Base-by-base conservation (phyloP, 92 coral and sea anemone species). In the Ricordea florida region DNA sequence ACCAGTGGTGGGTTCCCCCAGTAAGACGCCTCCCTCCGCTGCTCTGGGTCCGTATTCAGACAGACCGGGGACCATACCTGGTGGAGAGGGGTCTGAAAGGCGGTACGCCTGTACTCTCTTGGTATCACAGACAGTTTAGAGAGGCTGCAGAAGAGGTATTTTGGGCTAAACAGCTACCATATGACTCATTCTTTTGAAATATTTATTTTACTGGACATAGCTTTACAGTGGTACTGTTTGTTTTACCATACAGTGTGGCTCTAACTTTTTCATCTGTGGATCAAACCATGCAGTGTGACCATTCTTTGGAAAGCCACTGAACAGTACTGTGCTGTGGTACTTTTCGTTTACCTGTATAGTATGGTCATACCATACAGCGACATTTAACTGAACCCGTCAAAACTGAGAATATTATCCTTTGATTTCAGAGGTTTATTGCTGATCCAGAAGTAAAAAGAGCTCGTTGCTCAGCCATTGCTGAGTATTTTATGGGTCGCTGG, bases 121-220 rank as follows among this genome's bases (percentile, higher is more conserved):
- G 89, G 83, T 83, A 83, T 52, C 89, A 83, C 69, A 72, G 89
- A 27, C 89, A 83, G 83, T 83, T 83, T 36, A 65, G 62, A 44
- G 89, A 83, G 57, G 83, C 80, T 6, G 89, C 83, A 3, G 72
- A 66, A 21, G 83, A 83, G 60, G 51, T 63, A 47, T 64, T 47
- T 48, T 13, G 9, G 45, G n/a, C 9, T 8, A 38, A 8, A 9
- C n/a, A 38, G 10, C n/a, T 9, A n/a, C 45, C 9, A 38, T 8
- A 38, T 38, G 45, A 8, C n/a, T n/a, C 9, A n/a, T n/a, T n/a
- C n/a, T n/a, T n/a, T n/a, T n/a, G n/a, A n/a, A n/a, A n/a, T n/a
- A n/a, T n/a, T n/a, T n/a, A n/a, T n/a, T n/a, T n/a, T n/a, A n/a
- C n/a, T n/a, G n/a, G n/a, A n/a, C n/a, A n/a, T n/a, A n/a, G n/a